phyloP scores from a whole-genome alignment of 2,888 invertebrate species.

The Cephus nigrinus region DNA sequence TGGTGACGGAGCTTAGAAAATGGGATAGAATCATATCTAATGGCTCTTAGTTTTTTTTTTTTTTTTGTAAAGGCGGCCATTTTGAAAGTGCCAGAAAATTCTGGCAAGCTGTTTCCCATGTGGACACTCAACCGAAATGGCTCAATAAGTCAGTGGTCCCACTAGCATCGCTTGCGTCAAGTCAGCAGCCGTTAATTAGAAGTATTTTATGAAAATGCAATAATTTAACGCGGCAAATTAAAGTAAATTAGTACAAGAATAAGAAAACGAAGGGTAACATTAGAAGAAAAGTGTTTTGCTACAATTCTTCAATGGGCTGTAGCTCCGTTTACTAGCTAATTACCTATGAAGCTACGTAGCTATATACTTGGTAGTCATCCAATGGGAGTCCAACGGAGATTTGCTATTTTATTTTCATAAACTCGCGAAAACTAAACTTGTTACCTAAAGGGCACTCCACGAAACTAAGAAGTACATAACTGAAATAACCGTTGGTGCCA shows the following conservation, averaged over 20 bases:
- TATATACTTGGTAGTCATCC: not conserved
- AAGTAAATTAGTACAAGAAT: not conserved
- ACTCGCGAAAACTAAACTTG: constrained; percentile 18
- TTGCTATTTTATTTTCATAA: constrained; percentile 7
- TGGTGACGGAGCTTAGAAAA: not conserved
- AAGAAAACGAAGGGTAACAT: not conserved
- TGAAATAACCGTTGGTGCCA: constrained; percentile 19
- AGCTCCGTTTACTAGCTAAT: not conserved
- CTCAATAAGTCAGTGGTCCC: not conserved
- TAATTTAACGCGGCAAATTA: not conserved
- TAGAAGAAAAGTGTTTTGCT: not conserved
- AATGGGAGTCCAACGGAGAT: not conserved
- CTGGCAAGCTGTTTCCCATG: not conserved
- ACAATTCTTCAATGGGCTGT: not conserved
- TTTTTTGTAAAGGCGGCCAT: not conserved
- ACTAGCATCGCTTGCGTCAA: not conserved
- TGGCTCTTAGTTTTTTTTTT: not conserved
- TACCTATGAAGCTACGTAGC: not conserved
- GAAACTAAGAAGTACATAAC: constrained; percentile 21
- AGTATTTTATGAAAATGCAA: not conserved
- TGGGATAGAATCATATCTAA: not conserved
- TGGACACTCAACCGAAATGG: not conserved
- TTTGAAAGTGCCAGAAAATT: not conserved
- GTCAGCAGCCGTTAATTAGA: not conserved
- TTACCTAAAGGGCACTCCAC: constrained; percentile 18